Conservation (phyloP, 2,113 vertebrate genomes). For the Gracilinanus agilis region DNA sequence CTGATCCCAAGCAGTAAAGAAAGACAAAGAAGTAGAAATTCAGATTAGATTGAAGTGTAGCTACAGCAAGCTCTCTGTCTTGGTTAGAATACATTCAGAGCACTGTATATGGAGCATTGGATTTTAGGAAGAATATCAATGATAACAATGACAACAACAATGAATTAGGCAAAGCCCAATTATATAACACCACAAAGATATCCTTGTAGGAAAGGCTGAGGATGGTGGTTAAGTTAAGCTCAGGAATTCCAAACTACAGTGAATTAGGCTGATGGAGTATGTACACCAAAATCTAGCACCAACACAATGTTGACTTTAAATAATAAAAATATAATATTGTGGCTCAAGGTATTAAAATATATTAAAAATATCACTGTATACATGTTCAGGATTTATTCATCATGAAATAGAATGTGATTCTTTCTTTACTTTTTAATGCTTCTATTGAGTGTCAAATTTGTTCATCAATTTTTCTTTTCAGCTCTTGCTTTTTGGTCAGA, state of each 20-base stretch:
- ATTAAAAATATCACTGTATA: too few relatives aligned
- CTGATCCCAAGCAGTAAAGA: background rate
- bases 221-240: background rate
- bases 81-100: background rate
- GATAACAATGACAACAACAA: background rate
- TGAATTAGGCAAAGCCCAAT: background rate
- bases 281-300: background rate
- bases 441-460: too few relatives aligned
- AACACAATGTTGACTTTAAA: background rate
- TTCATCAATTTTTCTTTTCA: too few relatives aligned
- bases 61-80: background rate
- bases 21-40: background rate
- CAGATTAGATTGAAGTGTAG: background rate
- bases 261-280: background rate
- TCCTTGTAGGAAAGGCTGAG: background rate
- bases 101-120: background rate
- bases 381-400: too few relatives aligned
- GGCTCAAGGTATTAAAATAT: too few relatives aligned
- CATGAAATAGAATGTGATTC: too few relatives aligned
- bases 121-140: background rate
- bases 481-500: too few relatives aligned
- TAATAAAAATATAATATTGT: too few relatives aligned
- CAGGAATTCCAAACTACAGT: background rate
- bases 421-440: too few relatives aligned
- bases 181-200: background rate